Conservation (phyloP, 2,797 vertebrate species). For the Clarias fuscus region DNA sequence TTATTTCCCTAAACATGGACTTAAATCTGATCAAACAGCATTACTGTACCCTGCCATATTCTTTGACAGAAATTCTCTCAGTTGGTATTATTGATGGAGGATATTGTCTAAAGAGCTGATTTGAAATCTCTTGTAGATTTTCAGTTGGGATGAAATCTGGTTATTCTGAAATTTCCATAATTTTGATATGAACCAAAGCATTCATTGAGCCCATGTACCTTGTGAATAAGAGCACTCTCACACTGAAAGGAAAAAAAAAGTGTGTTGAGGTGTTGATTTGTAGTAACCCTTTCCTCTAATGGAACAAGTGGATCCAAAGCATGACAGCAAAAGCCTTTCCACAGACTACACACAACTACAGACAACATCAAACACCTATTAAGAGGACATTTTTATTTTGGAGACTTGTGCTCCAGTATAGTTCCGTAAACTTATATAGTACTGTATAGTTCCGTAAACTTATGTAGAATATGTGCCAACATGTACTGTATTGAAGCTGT, state of each 20-base stretch:
- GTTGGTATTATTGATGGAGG: not conserved
- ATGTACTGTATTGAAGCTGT: no score
- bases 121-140: not conserved
- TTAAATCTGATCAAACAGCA: not conserved
- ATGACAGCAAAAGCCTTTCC: constrained; percentile 4
- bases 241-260: not conserved
- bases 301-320: not conserved
- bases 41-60: not conserved
- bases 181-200: not conserved
- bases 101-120: not conserved
- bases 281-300: not conserved
- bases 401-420: not conserved
- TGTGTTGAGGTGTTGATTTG: not conserved
- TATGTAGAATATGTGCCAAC: not conserved
- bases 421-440: not conserved
- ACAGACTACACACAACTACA: not conserved
- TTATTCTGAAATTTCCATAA: not conserved
- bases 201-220: not conserved
- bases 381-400: not conserved
- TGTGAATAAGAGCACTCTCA: not conserved
- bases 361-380: no score
- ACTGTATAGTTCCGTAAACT: not conserved
- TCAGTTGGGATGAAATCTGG: not conserved
- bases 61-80: not conserved
- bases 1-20: not conserved